Evolutionary conservation across 2,113 vertebrate species (phyloP), one percentile per base, ranked within the genome.

Genomic region (Gasterosteus nipponicus): DNA sequence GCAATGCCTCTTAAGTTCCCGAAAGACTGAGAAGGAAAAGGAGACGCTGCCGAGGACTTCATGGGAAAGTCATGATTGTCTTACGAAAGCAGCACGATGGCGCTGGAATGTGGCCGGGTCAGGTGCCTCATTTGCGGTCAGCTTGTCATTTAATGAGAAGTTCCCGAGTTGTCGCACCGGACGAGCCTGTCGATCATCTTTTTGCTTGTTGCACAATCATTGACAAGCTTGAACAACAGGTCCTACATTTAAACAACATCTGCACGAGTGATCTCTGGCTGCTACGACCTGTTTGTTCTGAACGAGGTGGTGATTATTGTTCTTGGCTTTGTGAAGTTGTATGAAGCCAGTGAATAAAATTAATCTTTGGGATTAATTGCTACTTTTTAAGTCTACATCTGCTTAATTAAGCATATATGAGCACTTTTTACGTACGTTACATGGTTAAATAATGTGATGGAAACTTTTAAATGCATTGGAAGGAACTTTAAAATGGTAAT

Each of bases 101-200:
- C 16, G 29, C 44, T 57, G 71, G 90, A 92, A 92, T 92, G 91
- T 58, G 22, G 69, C 74, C 3, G n/a, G 68, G 73, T 84, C 69
- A 86, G 56, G 39, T 77, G 61, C 62, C 74, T 83, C 84, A 83
- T 49, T 59, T 42, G 83, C 10, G 63, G 72, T 74, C 58, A 71
- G 44, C 71, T 18, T 31, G 59, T 69, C 58, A 77, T 65, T 89
- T 88, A 92, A 89, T 91, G 60, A 83, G 67, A 7, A 61, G 38
- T 58, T 39, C 8, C 38, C 33, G 26, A 88, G 88, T 80, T 3
- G 89, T 87, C 74, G 47, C 89, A 94, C 93, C 76, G 82, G 93
- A 87, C 75, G n/a, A 94, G 87, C 92, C 89, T 89, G 93, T 92
- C 87, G 81, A 90, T 81, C 93, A 84, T 91, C 90, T 91, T 87